Conservation (phyloP, 1,140 invertebrate species). For the Psilanteris sp. region DNA sequence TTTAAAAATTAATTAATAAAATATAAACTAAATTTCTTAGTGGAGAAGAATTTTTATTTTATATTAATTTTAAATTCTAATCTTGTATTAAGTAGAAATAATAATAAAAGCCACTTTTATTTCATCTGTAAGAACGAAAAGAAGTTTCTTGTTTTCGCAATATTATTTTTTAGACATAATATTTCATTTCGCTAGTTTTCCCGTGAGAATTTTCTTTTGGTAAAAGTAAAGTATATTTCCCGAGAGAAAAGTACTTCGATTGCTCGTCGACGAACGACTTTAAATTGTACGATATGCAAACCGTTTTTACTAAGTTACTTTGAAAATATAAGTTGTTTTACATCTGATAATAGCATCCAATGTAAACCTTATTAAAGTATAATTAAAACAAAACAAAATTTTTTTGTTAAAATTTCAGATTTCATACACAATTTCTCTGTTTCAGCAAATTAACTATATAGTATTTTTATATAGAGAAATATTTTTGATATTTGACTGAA, state of each 20-base stretch:
- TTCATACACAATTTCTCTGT: too few species aligned
- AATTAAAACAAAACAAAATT: too few species aligned
- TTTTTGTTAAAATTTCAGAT: too few species aligned
- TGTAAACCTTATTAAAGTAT: conserved; percentile 5
- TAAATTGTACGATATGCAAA: conserved; percentile 38
- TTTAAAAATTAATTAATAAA: too few species aligned
- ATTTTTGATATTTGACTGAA: too few species aligned
- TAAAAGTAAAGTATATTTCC: conserved; percentile 60
- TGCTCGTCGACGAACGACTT: conserved; percentile 37
- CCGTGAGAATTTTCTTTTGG: conserved; percentile 42
- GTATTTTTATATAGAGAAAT: too few species aligned
- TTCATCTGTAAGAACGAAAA: conserved; percentile 4
- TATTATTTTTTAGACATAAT: conserved; percentile 40
- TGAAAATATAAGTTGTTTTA: too few species aligned
- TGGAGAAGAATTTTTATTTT: too few species aligned
- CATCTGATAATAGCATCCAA: conserved; percentile 17
- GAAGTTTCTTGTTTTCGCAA: conserved; percentile 22
- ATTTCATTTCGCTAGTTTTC: conserved; percentile 48
- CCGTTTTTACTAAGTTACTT: conserved; percentile 6
- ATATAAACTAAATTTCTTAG: too few species aligned
- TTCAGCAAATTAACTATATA: too few species aligned
- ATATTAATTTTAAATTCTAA: too few species aligned
- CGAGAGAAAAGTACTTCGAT: conserved; percentile 62
- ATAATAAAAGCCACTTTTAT: conserved; percentile 17
- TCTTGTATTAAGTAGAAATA: too few species aligned